A percentile compares a stretch with the other conserved stretches of the same genome.
These are phyloP conservation scores for Zosterops pallidus DNA, from an alignment of 2,113 vertebrate genomes.

Conservation along the genomic window DNA sequence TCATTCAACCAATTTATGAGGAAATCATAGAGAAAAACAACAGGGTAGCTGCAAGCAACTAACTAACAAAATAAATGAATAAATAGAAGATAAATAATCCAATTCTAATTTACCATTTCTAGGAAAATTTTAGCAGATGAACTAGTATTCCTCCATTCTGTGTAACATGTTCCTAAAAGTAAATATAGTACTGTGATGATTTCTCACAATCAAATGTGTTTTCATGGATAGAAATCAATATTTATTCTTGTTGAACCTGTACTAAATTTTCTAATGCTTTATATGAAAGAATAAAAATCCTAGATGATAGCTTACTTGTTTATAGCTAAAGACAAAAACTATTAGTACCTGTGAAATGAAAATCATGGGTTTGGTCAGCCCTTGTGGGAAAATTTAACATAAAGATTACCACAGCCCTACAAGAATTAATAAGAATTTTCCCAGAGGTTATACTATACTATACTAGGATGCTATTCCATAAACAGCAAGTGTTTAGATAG, in stretches of 20 bases:
- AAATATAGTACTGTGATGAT: neutral
- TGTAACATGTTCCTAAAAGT: neutral
- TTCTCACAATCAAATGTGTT: neutral
- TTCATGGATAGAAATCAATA: neutral
- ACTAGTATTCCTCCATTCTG: neutral
- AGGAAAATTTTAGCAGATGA: neutral
- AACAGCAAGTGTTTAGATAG: neutral
- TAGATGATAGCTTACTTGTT: neutral
- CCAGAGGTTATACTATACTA: neutral
- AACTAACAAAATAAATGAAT: neutral
- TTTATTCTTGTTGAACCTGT: neutral
- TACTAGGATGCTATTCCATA: neutral
- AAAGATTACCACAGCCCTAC: neutral
- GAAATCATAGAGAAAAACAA: neutral
- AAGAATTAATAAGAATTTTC: neutral
- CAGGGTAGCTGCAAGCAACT: neutral
- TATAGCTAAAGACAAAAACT: neutral
- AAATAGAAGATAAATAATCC: neutral
- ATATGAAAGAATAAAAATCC: neutral
- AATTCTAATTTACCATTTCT: neutral
- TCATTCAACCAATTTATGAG: neutral
- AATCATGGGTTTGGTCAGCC: neutral
- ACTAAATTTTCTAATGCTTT: neutral
- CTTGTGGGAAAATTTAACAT: neutral
- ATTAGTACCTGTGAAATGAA: neutral